phyloP scores from a whole-genome alignment of 2,888 invertebrate genomes.

The Agonopterix subpropinquella region DNA sequence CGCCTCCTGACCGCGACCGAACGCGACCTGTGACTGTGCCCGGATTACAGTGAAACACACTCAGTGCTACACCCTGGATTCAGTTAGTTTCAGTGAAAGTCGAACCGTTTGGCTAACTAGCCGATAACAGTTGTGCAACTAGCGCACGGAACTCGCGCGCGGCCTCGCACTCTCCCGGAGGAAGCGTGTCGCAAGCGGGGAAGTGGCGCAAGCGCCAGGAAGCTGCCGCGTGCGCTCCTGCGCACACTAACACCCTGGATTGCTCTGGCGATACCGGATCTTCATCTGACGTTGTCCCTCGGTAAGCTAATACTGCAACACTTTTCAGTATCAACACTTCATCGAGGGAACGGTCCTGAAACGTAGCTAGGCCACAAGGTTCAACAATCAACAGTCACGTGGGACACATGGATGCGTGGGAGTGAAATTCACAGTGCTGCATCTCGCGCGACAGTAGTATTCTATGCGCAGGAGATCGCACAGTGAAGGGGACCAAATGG shows the following conservation, averaged over 20 bases:
- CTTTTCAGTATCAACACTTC: neutral
- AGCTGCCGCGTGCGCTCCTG: slow-evolving; percentile 54
- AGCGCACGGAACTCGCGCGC: slow-evolving; percentile 60
- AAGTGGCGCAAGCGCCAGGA: slow-evolving; percentile 71
- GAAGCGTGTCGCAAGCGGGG: slow-evolving; percentile 70
- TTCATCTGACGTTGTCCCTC: slow-evolving; percentile 34
- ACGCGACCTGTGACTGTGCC: slow-evolving; percentile 47
- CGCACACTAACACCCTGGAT: slow-evolving; percentile 52
- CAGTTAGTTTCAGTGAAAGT: slow-evolving; percentile 62
- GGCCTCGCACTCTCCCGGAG: slow-evolving; percentile 72
- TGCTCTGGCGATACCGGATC: slow-evolving; percentile 43
- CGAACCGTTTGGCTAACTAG: slow-evolving; percentile 49
- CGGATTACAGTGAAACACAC: slow-evolving; percentile 69
- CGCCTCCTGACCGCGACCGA: slow-evolving; percentile 29
- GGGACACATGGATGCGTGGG: slow-evolving; percentile 9
- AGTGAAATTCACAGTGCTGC: slow-evolving; percentile 4
- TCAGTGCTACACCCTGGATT: slow-evolving; percentile 63
- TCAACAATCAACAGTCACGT: slow-evolving; percentile 9
- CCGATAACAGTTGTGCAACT: slow-evolving; percentile 65
- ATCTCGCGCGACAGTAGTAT: slow-evolving; percentile 15
- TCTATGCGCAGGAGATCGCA: slow-evolving; percentile 30
- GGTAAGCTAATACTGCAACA: slow-evolving; percentile 29
- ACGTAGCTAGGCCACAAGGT: slow-evolving; percentile 5
- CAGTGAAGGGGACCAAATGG: slow-evolving; percentile 51
- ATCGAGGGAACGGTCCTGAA: neutral